Evolutionary conservation across 2,113 vertebrate genomes (phyloP), one percentile per base, ranked within the genome.

Genomic region (Python bivittatus): DNA sequence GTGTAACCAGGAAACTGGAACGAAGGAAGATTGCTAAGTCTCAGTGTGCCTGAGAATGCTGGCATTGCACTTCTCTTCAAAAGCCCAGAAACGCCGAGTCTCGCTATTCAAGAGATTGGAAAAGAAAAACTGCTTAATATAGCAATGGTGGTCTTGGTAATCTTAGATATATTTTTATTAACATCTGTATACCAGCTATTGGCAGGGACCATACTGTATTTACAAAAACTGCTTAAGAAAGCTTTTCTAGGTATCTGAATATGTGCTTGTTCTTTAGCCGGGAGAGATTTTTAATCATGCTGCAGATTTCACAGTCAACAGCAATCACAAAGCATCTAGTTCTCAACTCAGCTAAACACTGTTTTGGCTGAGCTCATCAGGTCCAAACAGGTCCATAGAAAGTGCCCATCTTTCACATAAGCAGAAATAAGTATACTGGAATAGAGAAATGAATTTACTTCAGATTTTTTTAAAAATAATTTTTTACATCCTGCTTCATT

Each of bases 151-250:
- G 91, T 89, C 84, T 90, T 92, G 95, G 94, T 94, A 94, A 48
- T 38, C 54, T 96, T 92, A 85, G 56, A 92, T 94, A 54, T 91
- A 96, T 94, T 93, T 89, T 92, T 79, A 95, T 96, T 94, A 96
- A 95, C 94, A 94, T 86, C 93, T 84, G 91, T 94, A 68, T 92
- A 94, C 72, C 91, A 96, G 93, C 92, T 94, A 95, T 95, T 95
- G 56, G 91, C 0, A 0, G 86, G 91, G 27, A 92, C 89, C 58
- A 93, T 68, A 92, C 11, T 93, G 84, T 90, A 87, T 95, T 96
- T 96, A 95, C 86, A 91, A 97, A 98, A 97, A 95, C 29, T 96
- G 95, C 95, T 96, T 95, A 95, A 92, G 95, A 93, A 93, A 87
- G 93, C 56, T 95, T 94, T 96, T 17, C 42, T 60, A 25, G 92